Evolutionary conservation across 2,113 vertebrate species (phyloP).

Genomic region (Cochlearius cochlearius): DNA sequence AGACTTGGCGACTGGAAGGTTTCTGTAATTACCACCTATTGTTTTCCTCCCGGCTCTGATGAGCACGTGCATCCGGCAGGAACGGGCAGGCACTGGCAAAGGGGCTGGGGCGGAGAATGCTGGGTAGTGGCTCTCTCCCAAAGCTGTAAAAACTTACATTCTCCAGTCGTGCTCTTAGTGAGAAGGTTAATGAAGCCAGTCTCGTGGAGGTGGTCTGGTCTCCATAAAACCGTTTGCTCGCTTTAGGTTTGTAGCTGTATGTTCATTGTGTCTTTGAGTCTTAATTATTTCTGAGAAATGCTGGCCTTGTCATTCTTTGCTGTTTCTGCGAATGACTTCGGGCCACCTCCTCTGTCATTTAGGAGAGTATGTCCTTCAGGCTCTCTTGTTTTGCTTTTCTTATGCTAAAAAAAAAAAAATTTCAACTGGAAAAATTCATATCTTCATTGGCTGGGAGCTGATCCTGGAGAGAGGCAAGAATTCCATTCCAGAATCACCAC

Average conservation of each 20-base stretch:
- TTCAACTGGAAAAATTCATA: slow-evolving; percentile 13
- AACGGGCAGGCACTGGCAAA: background rate
- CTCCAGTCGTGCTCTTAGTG: background rate
- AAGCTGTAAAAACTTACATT: background rate
- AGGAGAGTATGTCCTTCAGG: background rate
- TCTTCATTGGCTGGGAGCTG: slow-evolving; percentile 14
- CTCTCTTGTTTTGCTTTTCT: background rate
- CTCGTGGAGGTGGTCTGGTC: background rate
- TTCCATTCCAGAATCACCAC: background rate
- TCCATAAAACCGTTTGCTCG: background rate
- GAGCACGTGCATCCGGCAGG: background rate
- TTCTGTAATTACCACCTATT: background rate
- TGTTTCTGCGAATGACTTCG: background rate
- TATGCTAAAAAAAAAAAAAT: background rate
- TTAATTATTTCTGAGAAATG: background rate
- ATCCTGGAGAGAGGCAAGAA: background rate
- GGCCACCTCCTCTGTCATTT: background rate
- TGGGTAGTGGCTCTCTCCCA: background rate
- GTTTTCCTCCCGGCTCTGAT: background rate
- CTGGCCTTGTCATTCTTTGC: background rate
- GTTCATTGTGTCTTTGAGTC: background rate
- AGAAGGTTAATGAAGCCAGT: background rate
- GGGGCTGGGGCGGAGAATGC: background rate
- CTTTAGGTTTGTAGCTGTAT: background rate
- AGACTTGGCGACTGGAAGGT: background rate